Evolutionary conservation across 2,113 vertebrate species (phyloP).

Genomic region (human (Homo sapiens)): DNA sequence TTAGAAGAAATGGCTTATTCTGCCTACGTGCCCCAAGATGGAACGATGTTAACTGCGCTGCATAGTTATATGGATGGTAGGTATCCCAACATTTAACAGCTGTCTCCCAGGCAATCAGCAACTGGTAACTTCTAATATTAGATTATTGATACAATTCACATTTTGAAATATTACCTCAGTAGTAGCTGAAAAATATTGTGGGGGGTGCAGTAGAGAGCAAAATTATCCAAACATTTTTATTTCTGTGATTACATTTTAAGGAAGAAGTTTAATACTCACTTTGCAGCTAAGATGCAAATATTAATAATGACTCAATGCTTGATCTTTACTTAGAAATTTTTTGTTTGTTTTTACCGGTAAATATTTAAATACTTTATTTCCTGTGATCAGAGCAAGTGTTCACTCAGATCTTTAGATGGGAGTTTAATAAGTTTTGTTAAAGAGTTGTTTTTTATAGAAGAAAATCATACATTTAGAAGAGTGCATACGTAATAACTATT

Average conservation of each 20-base stretch:
- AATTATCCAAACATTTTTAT: neutral
- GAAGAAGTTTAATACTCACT: neutral
- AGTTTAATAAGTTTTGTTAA: slow-evolving; percentile 22
- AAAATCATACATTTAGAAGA: neutral
- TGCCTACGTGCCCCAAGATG: slow-evolving; percentile 90
- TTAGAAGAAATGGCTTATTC: slow-evolving; percentile 94
- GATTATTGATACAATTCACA: neutral
- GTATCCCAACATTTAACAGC: slow-evolving; percentile 69
- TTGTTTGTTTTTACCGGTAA: neutral
- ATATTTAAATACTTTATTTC: slow-evolving; percentile 58
- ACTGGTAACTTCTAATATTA: neutral
- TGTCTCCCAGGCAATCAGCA: neutral
- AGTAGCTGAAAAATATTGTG: neutral
- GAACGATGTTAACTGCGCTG: slow-evolving; percentile 92
- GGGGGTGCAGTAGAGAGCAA: neutral
- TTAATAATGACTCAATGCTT: neutral
- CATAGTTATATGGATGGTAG: slow-evolving; percentile 96
- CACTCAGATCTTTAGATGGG: slow-evolving; percentile 17
- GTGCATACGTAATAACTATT: neutral
- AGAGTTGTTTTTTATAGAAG: slow-evolving; percentile 3
- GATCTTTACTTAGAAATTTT: neutral
- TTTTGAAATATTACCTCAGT: slow-evolving; percentile 31
- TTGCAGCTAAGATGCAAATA: neutral
- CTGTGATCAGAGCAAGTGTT: slow-evolving; percentile 6
- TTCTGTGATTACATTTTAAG: neutral